Conservation (phyloP, 2,797 vertebrate genomes). For the Brachymystax lenok region DNA sequence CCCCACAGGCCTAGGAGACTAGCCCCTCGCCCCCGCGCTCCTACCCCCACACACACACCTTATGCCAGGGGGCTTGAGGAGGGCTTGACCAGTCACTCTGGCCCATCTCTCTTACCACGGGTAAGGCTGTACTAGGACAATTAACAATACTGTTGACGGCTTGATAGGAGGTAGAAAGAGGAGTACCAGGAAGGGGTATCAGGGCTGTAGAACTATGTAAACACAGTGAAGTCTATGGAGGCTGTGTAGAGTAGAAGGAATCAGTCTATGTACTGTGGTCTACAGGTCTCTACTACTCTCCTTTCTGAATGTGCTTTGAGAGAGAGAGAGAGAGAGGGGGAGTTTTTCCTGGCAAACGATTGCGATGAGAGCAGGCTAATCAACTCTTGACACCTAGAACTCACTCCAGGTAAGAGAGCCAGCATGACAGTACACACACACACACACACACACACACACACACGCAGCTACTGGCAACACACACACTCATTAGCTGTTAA, state of each 20-base stretch:
- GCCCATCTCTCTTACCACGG: conserved; percentile 47
- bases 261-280: conserved; percentile 1
- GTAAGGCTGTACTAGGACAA: conserved; percentile 60
- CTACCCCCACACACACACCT: background rate
- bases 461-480: conserved; percentile 1
- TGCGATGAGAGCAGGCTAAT: conserved; percentile 42
- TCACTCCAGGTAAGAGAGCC: conserved; percentile 30
- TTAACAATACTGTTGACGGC: conserved; percentile 69
- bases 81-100: conserved; percentile 36
- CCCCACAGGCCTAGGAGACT: conserved; percentile 55
- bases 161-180: conserved; percentile 66
- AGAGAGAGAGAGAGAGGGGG: conserved; percentile 6
- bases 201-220: conserved; percentile 44
- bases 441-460: conserved; percentile 11
- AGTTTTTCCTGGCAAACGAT: conserved; percentile 20
- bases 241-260: background rate
- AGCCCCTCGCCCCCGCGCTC: conserved; percentile 46
- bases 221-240: conserved; percentile 44
- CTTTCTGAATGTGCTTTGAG: background rate
- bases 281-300: background rate
- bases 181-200: conserved; percentile 53
- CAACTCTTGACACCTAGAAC: conserved; percentile 43
- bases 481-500: conserved; percentile 32
- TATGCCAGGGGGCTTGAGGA: background rate
- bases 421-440: conserved; percentile 25